Base-by-base conservation (phyloP, 2,113 vertebrate species). In the Pelodiscus sinensis region DNA sequence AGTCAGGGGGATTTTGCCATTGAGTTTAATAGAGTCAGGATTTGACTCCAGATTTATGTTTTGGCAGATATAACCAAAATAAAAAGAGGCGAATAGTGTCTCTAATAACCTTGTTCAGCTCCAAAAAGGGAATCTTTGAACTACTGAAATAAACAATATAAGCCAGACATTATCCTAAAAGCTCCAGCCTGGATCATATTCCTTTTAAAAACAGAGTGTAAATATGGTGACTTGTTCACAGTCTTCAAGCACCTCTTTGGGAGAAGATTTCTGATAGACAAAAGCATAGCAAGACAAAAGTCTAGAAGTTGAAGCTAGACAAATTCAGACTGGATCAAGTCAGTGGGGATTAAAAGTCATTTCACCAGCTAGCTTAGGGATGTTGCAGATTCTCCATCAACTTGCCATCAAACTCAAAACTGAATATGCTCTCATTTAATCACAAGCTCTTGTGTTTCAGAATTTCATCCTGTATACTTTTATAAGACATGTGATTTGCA, bases 301-400 rank as follows among this genome's bases (percentile, higher is more conserved):
- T 51, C 81, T 92, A 27, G 71, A 75, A 91, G 56, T 21, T 27
- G 78, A 62, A 89, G 50, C 38, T 16, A 29, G 50, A 9, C 65
- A 80, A 65, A 24, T 50, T 44, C 21, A 77, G 13, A 44, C 22
- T 77, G 24, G 38, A 38, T 24, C 24, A 38, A 22, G 24, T 50
- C 24, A 1, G 38, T 50, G 38, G 60, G 12, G 0, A 4, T n/a
- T 54, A 16, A 0, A 4, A 0, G 0, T 1, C 2, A 10, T 79
- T 35, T 55, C 54, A 86, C 18, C 21, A 50, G 3, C 0, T 2
- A 71, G 15, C 68, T 8, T 44, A 19, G 79, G 60, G 0, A 31
- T 1, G 0, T 3, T 38, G 55, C 56, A 3, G 13, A 55, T 51
- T 85, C 65, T 60, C 44, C 44, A 24, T 1, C 1, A 27, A 0